phyloP scores from a whole-genome alignment of 2,113 vertebrate genomes.

The Rallus limicola region DNA sequence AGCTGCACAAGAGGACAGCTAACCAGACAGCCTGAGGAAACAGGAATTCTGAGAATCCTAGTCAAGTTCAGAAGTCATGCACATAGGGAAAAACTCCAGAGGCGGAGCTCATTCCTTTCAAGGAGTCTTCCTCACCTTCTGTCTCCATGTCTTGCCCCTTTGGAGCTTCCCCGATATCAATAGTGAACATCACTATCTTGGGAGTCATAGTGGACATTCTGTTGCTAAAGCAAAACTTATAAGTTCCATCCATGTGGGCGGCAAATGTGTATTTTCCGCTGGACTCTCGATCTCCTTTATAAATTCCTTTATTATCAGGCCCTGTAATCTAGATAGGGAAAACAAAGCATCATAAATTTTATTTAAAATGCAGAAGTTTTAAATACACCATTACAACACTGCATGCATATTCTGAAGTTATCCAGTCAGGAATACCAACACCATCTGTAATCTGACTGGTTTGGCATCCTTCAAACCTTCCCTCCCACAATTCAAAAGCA shows the following conservation, averaged over 20 bases:
- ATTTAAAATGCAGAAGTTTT: not conserved
- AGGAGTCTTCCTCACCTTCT: constrained; percentile 83
- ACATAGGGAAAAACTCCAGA: not conserved
- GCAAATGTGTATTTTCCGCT: constrained; percentile 98
- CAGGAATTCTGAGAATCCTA: not conserved
- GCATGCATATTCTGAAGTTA: not conserved
- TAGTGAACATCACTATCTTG: constrained; percentile 99
- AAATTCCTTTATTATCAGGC: constrained; percentile 95
- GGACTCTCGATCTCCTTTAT: constrained; percentile 97
- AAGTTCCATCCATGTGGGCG: constrained; percentile 97
- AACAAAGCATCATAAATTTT: not conserved
- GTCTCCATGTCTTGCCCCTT: constrained; percentile 98
- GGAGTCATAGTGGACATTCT: constrained; percentile 99
- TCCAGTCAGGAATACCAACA: not conserved
- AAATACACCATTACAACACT: not conserved
- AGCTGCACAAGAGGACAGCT: not conserved
- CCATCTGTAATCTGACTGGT: not conserved
- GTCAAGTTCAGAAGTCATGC: not conserved
- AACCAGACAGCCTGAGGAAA: not conserved
- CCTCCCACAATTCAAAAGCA: not conserved
- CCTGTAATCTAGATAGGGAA: constrained; percentile 87
- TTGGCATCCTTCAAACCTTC: not conserved
- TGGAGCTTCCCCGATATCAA: constrained; percentile 96
- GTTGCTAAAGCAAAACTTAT: constrained; percentile 99
- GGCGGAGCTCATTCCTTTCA: not conserved